Base-by-base conservation (phyloP, 37 sponge, comb jelly and placozoan genomes). In the Amphimedon queenslandica region DNA sequence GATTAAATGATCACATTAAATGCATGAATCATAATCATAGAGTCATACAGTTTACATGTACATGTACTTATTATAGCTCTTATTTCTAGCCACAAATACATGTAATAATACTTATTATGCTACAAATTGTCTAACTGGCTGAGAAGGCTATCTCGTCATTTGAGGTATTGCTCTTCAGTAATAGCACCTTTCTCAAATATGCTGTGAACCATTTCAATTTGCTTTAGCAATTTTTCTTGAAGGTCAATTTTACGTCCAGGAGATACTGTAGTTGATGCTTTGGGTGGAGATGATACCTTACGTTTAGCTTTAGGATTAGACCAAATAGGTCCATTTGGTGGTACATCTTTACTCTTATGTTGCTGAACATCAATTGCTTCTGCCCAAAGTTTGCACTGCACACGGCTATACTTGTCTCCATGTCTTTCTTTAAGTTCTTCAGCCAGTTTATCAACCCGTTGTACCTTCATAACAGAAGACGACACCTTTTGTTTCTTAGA, bases 301-400 rank as follows among this genome's bases (percentile, higher is more conserved):
- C 1, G 37, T 27, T 58, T 60, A 2, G 41, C 3, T 21, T 65
- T 66, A 2, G 40, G 29, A 37, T 3, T 40, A 31, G 28, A 28
- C 77, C 77, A 65, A 29, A 64, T 77, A 8, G 77, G 31, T 16
- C 67, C 57, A 53, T 3, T 1, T 27, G 66, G 73, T 25, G 73
- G 73, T 30, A 8, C 60, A 4, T 72, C 60, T 32, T 77, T 77
- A 42, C 77, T 77, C 28, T 43, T 42, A 38, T 77, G 77, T 31
- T 66, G 37, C 4, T 51, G 38, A 28, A 27, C 23, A 42, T 77
- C 77, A 27, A 77, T 23, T 1, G 77, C 67, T 29, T 77, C 77
- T n/a, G 77, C 77, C 77, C 77, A 77, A 34, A 77, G 43, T 37
- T 78, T 78, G 25, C 29, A 78, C 32, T 78, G 70, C 6, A 69